phyloP scores from a whole-genome alignment of 2,888 invertebrate genomes.

The Therioaphis trifolii region DNA sequence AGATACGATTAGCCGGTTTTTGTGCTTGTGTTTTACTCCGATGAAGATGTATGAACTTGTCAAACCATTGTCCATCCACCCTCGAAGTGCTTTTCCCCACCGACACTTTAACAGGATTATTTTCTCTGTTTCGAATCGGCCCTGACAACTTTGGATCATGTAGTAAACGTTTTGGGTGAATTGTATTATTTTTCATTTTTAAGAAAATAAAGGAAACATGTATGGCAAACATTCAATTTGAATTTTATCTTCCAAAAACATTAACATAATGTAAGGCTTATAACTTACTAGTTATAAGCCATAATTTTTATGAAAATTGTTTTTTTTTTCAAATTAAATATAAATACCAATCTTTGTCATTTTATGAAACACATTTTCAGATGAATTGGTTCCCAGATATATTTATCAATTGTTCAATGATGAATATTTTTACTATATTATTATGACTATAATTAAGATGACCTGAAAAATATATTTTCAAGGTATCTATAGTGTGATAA shows the following conservation, averaged over 20 bases:
- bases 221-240: background rate
- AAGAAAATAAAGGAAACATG: background rate
- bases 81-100: background rate
- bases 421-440: too few species aligned
- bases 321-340: too few species aligned
- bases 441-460: too few species aligned
- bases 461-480: too few species aligned
- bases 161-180: background rate
- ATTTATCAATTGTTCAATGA: too few species aligned
- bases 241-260: background rate
- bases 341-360: too few species aligned
- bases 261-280: background rate
- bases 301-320: background rate
- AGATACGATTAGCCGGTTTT: slow-evolving; percentile 61
- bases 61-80: slow-evolving; percentile 55
- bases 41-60: slow-evolving; percentile 62
- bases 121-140: background rate
- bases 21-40: slow-evolving; percentile 54
- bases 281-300: background rate
- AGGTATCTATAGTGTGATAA: too few species aligned
- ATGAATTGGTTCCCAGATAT: too few species aligned
- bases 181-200: background rate
- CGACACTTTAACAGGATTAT: slow-evolving; percentile 54
- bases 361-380: too few species aligned
- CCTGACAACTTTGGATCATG: background rate